Conservation (phyloP, 92 coral and sea anemone species). For the Paramuricea clavata region DNA sequence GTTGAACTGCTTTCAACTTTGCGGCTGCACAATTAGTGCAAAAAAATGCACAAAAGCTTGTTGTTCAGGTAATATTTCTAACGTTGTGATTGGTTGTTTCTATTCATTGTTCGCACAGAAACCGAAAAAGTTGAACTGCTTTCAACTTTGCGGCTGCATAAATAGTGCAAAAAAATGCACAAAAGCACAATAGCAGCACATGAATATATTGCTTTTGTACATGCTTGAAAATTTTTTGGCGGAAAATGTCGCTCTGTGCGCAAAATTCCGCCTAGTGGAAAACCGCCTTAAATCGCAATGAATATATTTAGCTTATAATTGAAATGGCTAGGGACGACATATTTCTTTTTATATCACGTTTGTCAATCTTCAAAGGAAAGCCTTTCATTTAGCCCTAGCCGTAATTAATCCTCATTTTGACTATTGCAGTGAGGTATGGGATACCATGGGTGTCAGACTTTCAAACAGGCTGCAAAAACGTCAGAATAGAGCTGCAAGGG, state of each 20-base stretch:
- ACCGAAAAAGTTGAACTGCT: conserved; percentile 10
- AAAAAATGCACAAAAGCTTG: not conserved
- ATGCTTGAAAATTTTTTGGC: not conserved
- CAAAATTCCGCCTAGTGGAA: no score
- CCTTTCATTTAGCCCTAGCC: no score
- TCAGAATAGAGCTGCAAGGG: conserved; percentile 10
- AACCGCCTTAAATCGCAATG: no score
- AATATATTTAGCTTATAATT: no score
- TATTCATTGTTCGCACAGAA: not conserved
- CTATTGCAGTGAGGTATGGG: conserved; percentile 3
- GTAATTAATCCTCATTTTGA: conserved; percentile 1
- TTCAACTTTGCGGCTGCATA: not conserved
- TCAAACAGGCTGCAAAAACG: conserved; percentile 12
- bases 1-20: conserved; percentile 17
- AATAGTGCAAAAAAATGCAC: not conserved
- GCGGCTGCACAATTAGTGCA: not conserved
- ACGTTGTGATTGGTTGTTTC: conserved; percentile 12
- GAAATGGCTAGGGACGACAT: no score
- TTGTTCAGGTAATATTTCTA: not conserved
- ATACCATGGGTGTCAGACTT: not conserved
- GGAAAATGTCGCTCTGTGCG: not conserved
- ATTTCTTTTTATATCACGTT: no score
- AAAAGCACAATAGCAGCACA: not conserved
- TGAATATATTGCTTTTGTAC: no score
- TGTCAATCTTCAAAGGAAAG: no score